phyloP scores from a whole-genome alignment of 92 coral and sea anemone species.

The Virgularia gustaviana region DNA sequence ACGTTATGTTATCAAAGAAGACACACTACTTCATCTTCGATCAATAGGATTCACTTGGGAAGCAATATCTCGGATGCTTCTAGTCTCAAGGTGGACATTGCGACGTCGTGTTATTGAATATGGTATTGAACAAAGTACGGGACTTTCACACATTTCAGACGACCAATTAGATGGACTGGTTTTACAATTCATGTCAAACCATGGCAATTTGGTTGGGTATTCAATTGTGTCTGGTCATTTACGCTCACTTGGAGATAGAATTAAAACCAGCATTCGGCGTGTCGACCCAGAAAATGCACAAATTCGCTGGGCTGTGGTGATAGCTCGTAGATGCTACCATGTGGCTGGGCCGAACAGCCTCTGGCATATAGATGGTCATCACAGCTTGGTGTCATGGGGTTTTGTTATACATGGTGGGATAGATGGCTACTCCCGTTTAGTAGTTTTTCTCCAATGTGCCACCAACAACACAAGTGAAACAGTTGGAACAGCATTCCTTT shows the following conservation, averaged over 20 bases:
- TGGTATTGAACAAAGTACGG: slow-evolving; percentile 38
- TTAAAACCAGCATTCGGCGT: slow-evolving; percentile 43
- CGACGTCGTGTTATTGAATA: slow-evolving; percentile 49
- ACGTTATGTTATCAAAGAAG: slow-evolving; percentile 49
- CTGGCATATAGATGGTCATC: slow-evolving; percentile 53
- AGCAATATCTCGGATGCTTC: slow-evolving; percentile 48
- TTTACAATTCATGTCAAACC: slow-evolving; percentile 33
- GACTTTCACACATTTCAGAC: slow-evolving; percentile 47
- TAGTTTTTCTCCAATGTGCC: slow-evolving; percentile 22
- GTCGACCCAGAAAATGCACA: slow-evolving; percentile 50
- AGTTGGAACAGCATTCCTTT: slow-evolving; percentile 12
- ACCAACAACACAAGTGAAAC: slow-evolving; percentile 22
- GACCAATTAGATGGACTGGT: slow-evolving; percentile 48
- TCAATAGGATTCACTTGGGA: slow-evolving; percentile 53
- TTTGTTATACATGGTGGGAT: slow-evolving; percentile 36
- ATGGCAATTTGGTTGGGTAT: slow-evolving; percentile 48
- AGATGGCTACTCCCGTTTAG: slow-evolving; percentile 18
- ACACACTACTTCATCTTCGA: slow-evolving; percentile 47
- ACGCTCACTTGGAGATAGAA: slow-evolving; percentile 23
- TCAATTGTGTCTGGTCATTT: slow-evolving; percentile 32
- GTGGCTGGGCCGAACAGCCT: slow-evolving; percentile 55
- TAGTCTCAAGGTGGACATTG: slow-evolving; percentile 54
- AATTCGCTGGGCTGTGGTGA: slow-evolving; percentile 48
- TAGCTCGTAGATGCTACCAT: slow-evolving; percentile 48
- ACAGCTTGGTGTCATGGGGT: slow-evolving; percentile 33